Percentiles rank a stretch among this genome's conserved stretches.
Conservation (phyloP, 2,888 invertebrate genomes). For the Ophonus ardosiacus region DNA sequence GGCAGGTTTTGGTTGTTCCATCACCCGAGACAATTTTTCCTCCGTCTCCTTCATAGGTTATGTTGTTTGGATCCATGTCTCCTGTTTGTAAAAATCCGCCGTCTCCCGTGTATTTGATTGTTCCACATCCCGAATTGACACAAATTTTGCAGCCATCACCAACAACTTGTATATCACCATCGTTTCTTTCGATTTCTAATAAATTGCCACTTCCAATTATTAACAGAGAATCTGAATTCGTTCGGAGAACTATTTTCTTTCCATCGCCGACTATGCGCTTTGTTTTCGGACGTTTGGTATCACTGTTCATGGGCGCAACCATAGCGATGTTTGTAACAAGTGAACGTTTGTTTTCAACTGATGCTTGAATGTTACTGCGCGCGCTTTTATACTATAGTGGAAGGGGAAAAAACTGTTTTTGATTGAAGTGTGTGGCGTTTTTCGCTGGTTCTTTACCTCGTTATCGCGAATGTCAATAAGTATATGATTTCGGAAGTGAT, state of each 20-base stretch:
- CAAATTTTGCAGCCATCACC: constrained; percentile 66
- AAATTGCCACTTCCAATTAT: constrained; percentile 66
- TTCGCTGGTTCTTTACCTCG: constrained; percentile 12
- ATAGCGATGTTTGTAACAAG: background rate
- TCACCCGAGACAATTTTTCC: constrained; percentile 57
- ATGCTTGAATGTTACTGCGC: background rate
- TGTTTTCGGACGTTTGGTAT: constrained; percentile 18
- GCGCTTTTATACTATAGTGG: background rate
- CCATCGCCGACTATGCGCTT: constrained; percentile 57
- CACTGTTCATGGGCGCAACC: constrained; percentile 30
- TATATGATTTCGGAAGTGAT: constrained; percentile 21
- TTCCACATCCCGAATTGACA: constrained; percentile 65
- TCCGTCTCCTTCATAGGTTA: constrained; percentile 66
- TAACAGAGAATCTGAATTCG: constrained; percentile 51
- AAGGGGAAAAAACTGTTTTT: background rate
- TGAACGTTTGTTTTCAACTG: background rate
- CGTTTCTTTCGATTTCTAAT: constrained; percentile 65
- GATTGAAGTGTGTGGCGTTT: too few species aligned
- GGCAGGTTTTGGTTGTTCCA: constrained; percentile 14
- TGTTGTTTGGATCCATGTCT: constrained; percentile 53
- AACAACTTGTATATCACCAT: constrained; percentile 66
- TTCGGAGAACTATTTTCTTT: constrained; percentile 38
- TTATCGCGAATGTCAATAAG: constrained; percentile 25
- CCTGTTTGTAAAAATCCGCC: constrained; percentile 66
- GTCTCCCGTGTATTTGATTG: constrained; percentile 67